Conservation (phyloP, 1,140 invertebrate genomes). For the Contarinia nasturtii region DNA sequence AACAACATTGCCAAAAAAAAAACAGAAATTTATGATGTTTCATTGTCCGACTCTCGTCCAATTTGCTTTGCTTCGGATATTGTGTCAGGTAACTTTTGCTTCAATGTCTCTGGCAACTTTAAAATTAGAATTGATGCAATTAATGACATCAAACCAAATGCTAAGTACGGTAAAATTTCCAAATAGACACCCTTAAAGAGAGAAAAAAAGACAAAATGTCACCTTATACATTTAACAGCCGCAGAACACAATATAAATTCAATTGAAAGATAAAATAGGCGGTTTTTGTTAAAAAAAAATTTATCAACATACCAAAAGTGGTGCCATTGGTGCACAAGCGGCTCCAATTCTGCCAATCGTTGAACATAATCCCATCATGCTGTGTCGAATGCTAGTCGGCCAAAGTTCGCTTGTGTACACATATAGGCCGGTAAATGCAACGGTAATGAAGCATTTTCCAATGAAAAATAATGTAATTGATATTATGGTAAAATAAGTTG, state of each 20-base stretch:
- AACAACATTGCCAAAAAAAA: too few species aligned
- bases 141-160: background rate
- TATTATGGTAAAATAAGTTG: background rate
- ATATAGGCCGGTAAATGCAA: conserved; percentile 47
- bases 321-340: conserved; percentile 35
- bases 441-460: conserved; percentile 56
- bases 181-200: background rate
- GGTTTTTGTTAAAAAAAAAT: background rate
- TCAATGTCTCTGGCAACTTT: background rate
- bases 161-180: background rate
- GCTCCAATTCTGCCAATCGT: conserved; percentile 52
- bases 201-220: too few species aligned
- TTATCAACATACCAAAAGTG: conserved; percentile 31
- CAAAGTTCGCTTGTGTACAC: conserved; percentile 54
- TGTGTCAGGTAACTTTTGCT: background rate
- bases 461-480: conserved; percentile 29
- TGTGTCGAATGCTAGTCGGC: conserved; percentile 43
- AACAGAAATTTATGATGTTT: too few species aligned
- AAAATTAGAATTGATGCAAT: background rate
- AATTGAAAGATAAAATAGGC: background rate
- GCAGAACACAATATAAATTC: too few species aligned
- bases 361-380: conserved; percentile 44
- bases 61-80: background rate
- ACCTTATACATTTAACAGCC: too few species aligned
- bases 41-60: background rate